Percentiles rank a stretch among this genome's conserved stretches.
These are phyloP conservation scores for Petrolisthes cinctipes DNA, from an alignment of 2,888 invertebrate genomes.

Conservation along the genomic window DNA sequence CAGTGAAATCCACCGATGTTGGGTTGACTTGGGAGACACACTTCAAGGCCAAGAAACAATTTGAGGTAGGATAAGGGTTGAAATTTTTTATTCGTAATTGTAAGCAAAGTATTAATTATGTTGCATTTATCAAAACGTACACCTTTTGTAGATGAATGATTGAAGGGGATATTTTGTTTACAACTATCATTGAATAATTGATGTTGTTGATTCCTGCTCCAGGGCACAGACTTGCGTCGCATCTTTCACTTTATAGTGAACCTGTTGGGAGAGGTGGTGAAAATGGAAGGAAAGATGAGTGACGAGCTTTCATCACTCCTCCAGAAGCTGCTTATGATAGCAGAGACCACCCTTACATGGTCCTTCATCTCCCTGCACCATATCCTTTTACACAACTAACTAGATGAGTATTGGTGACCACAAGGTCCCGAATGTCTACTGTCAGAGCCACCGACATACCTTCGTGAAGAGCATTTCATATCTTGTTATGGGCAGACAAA, in stretches of 20 bases:
- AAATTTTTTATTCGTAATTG: background rate
- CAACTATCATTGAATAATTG: background rate
- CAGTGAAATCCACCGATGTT: constrained; percentile 86
- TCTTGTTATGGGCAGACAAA: too few species aligned
- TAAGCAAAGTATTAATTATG: background rate
- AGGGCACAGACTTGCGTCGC: constrained; percentile 80
- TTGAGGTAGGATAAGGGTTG: constrained; percentile 76
- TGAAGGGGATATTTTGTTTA: background rate
- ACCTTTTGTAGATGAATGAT: too few species aligned
- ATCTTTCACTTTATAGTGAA: constrained; percentile 82
- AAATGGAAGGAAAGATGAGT: constrained; percentile 66
- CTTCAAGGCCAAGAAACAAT: constrained; percentile 82
- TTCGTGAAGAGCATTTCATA: too few species aligned
- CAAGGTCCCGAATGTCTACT: too few species aligned
- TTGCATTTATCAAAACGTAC: background rate
- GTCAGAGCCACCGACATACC: too few species aligned
- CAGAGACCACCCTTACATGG: constrained; percentile 85
- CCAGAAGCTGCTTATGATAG: constrained; percentile 81
- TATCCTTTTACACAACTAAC: constrained; percentile 55
- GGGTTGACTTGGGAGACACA: constrained; percentile 91
- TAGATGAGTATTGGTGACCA: background rate
- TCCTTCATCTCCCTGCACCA: constrained; percentile 74
- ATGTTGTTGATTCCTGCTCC: constrained; percentile 64
- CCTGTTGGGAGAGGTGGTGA: constrained; percentile 74
- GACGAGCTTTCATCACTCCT: constrained; percentile 75